These are phyloP conservation scores for Tapirus indicus DNA, from an alignment of 2,797 vertebrate genomes.

Conservation along the genomic window DNA sequence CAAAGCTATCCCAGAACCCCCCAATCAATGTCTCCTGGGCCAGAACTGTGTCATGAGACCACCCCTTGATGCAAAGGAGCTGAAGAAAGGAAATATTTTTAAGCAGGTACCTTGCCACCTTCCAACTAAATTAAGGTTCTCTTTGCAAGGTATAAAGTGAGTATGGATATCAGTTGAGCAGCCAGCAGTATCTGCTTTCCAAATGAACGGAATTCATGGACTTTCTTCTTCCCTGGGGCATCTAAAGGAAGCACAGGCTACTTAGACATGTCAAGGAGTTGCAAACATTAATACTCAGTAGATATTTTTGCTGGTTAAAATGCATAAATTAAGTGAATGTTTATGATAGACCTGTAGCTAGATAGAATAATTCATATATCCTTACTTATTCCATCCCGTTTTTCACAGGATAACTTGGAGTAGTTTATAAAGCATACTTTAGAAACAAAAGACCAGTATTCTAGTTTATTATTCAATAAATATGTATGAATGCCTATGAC, in stretches of 20 bases:
- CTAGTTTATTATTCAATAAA: neutral
- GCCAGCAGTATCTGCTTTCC: neutral
- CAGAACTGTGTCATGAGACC: neutral
- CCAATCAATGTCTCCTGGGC: neutral
- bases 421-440: conserved; percentile 7
- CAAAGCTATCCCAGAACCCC: neutral
- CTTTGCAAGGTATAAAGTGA: neutral
- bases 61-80: neutral
- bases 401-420: neutral
- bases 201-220: neutral
- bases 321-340: neutral
- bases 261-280: neutral
- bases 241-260: neutral
- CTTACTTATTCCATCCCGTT: neutral
- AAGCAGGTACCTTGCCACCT: neutral
- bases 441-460: conserved; percentile 5
- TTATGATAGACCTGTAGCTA: neutral
- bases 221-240: neutral
- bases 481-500: neutral
- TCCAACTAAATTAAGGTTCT: neutral
- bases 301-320: conserved; percentile 14
- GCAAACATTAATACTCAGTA: neutral
- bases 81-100: neutral
- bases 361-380: neutral
- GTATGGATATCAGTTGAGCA: neutral